Evolutionary conservation across 2,888 invertebrate genomes (phyloP).

Genomic region (Tridacna gigas): DNA sequence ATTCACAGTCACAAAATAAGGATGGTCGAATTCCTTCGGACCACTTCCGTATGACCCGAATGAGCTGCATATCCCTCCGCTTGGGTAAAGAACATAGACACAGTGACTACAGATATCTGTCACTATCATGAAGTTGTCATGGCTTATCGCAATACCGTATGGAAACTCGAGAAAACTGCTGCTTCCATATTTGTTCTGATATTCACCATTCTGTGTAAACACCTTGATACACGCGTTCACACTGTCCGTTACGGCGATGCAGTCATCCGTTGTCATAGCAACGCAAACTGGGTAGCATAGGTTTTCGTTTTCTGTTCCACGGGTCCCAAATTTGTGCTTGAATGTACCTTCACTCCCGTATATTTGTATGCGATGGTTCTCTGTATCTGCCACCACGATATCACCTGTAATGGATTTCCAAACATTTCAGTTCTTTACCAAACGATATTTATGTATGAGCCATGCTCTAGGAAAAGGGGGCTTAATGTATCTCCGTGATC

Average conservation of each 20-base stretch:
- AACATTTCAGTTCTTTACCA: neutral
- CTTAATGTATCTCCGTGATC: too few relatives aligned
- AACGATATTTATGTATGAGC: too few relatives aligned
- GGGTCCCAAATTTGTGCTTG: constrained; percentile 78
- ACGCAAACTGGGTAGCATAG: constrained; percentile 81
- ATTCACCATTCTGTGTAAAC: constrained; percentile 75
- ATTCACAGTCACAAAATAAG: constrained; percentile 81
- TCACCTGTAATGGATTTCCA: constrained; percentile 73
- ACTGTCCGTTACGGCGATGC: constrained; percentile 81
- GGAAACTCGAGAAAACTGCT: constrained; percentile 78
- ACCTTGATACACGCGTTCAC: constrained; percentile 81
- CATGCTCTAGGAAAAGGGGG: too few relatives aligned
- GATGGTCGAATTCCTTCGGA: constrained; percentile 79
- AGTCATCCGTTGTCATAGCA: constrained; percentile 78
- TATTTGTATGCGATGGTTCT: constrained; percentile 81
- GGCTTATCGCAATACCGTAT: constrained; percentile 78
- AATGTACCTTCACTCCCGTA: constrained; percentile 79
- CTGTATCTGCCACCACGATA: constrained; percentile 81
- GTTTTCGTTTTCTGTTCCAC: constrained; percentile 73
- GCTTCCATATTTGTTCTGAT: constrained; percentile 71
- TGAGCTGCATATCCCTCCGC: constrained; percentile 73
- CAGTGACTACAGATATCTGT: constrained; percentile 81
- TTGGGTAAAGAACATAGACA: constrained; percentile 76
- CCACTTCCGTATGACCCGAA: constrained; percentile 81
- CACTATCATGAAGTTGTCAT: constrained; percentile 75